Base-by-base conservation (phyloP, 1,140 invertebrate genomes). In the Drosophila kepulauana region DNA sequence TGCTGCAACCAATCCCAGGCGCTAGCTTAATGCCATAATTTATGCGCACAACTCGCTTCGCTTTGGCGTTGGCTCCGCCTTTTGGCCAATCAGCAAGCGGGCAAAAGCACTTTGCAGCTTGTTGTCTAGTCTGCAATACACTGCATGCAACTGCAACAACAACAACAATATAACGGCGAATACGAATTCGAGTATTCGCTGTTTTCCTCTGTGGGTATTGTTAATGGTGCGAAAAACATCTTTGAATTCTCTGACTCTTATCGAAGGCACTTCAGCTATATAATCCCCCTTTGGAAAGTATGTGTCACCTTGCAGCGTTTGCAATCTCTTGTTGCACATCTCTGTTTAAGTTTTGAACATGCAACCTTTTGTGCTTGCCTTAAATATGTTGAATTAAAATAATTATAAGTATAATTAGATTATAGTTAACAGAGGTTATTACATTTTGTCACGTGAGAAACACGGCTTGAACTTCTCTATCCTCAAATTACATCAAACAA, bases 21-120 rank as follows among this genome's bases (percentile, higher is more conserved):
- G 74, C 84, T 84, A 88, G 84, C 77, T 88, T 88, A 81, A 75
- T 89, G 85, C 84, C 84, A 88, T 88, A 88, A 88, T 88, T 88
- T 88, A 88, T 88, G 84, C 84, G 85, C 84, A 84, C 85, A 88
- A 88, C 84, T 84, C 54, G 85, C 64, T 87, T 84, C 54, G 85
- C 59, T 54, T 61, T 58, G 49, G 52, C 57, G 65, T 70, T 87
- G 80, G 84, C 84, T 88, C 84, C 84, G 85, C 84, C 84, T 88
- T 78, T 88, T 80, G 74, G 80, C 84, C 84, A 88, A 88, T 88
- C 80, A 88, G 84, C 73, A 70, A 5, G 56, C 38, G 74, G 74
- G 13, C 73, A n/a, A n/a, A n/a, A n/a, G n/a, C 57, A 52, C 38
- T 70, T 59, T 58, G 56, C 43, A 72, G 52, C 52, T 68, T 38